Evolutionary conservation across 1,140 invertebrate species (phyloP).

Genomic region (Euura lappo): DNA sequence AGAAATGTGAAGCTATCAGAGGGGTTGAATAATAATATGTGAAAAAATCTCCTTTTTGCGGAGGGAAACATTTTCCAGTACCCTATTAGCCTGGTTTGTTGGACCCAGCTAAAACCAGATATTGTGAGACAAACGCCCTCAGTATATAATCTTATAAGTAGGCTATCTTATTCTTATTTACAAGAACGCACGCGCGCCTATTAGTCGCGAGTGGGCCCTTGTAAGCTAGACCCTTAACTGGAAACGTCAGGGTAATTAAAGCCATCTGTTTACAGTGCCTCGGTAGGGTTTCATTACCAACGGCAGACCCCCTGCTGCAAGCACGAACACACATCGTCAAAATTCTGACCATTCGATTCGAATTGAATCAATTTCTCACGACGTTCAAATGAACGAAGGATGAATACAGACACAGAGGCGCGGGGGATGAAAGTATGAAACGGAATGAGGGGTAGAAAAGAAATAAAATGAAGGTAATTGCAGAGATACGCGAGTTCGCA

Average conservation of each 20-base stretch:
- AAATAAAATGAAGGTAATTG: background rate
- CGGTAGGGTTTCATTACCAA: slow-evolving; percentile 6
- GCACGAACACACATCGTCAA: too few species aligned
- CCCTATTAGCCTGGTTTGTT: background rate
- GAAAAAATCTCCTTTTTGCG: too few species aligned
- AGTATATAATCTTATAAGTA: too few species aligned
- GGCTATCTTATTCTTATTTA: too few species aligned
- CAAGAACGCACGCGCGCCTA: too few species aligned
- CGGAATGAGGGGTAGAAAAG: background rate
- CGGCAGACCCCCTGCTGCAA: background rate
- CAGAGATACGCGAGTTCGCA: background rate
- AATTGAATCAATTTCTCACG: too few species aligned
- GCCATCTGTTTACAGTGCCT: slow-evolving; percentile 37
- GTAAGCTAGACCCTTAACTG: slow-evolving; percentile 41
- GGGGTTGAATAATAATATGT: too few species aligned
- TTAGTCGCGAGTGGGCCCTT: too few species aligned
- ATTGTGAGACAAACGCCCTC: too few species aligned
- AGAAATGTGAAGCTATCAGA: too few species aligned
- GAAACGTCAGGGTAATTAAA: slow-evolving; percentile 43
- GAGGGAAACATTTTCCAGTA: background rate
- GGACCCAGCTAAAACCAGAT: too few species aligned
- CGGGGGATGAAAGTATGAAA: background rate
- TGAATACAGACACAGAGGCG: background rate
- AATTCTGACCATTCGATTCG: too few species aligned
- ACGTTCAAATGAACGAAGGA: background rate